phyloP scores from a whole-genome alignment of 2,888 invertebrate genomes.

The Periphyllus acericola region DNA sequence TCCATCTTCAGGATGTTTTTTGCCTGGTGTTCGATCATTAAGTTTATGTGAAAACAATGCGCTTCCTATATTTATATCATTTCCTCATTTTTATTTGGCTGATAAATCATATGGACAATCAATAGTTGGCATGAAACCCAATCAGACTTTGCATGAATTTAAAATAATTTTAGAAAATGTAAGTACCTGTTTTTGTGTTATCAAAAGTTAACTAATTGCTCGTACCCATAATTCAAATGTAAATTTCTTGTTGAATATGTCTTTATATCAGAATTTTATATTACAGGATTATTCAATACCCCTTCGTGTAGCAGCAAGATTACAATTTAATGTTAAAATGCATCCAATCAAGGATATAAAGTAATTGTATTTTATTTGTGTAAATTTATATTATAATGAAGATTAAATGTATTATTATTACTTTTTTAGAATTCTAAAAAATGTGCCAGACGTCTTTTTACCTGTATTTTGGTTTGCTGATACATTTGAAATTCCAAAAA shows the following conservation, averaged over 20 bases:
- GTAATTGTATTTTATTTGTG: conserved; percentile 69
- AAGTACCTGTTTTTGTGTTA: conserved; percentile 65
- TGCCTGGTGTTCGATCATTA: conserved; percentile 65
- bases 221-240: neutral
- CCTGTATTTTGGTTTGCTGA: conserved; percentile 86
- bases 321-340: conserved; percentile 80
- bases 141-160: conserved; percentile 67
- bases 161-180: conserved; percentile 77
- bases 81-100: conserved; percentile 69
- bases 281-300: conserved; percentile 78
- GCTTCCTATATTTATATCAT: conserved; percentile 67
- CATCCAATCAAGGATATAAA: conserved; percentile 70
- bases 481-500: conserved; percentile 72
- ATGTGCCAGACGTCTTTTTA: conserved; percentile 76
- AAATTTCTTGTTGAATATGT: neutral
- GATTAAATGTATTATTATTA: conserved; percentile 6
- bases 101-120: conserved; percentile 67
- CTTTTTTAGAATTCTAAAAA: conserved; percentile 73
- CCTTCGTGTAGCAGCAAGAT: conserved; percentile 76
- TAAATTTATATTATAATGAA: conserved; percentile 35
- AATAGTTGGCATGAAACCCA: conserved; percentile 68
- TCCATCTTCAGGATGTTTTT: conserved; percentile 64
- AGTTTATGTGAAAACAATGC: conserved; percentile 67
- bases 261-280: neutral
- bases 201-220: neutral